These are phyloP conservation scores for Trissolcus japonicus DNA, from an alignment of 2,888 invertebrate species.

Conservation along the genomic window DNA sequence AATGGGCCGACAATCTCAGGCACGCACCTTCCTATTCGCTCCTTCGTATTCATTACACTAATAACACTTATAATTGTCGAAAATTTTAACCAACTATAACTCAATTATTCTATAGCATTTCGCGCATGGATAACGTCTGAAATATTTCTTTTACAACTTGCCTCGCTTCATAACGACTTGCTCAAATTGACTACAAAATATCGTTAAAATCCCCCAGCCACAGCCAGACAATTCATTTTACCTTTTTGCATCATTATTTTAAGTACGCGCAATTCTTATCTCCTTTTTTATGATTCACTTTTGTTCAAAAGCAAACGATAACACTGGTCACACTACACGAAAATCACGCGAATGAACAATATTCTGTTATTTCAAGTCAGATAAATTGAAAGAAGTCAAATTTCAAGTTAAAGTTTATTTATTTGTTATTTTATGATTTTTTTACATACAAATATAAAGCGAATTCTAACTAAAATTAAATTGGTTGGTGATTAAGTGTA, in stretches of 20 bases:
- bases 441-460: constrained; percentile 6
- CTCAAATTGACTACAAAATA: constrained; percentile 49
- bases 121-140: constrained; percentile 33
- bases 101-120: constrained; percentile 46
- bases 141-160: constrained; percentile 36
- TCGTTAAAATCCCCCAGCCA: constrained; percentile 18
- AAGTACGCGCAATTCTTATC: constrained; percentile 12
- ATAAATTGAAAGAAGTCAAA: no score
- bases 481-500: constrained; percentile 44
- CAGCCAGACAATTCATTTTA: constrained; percentile 20
- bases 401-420: no score
- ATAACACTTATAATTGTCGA: constrained; percentile 31
- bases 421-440: no score
- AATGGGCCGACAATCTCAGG: constrained; percentile 1
- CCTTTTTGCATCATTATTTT: constrained; percentile 38
- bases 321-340: no score
- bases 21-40: constrained; percentile 26
- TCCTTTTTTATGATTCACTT: neutral
- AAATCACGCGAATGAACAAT: no score
- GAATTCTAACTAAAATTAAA: constrained; percentile 24
- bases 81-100: constrained; percentile 38
- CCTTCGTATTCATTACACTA: constrained; percentile 42
- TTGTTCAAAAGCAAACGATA: no score
- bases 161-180: constrained; percentile 36
- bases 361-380: no score